phyloP scores from a whole-genome alignment of 1,140 invertebrate species.

The Zaprionus kolodkinae region DNA sequence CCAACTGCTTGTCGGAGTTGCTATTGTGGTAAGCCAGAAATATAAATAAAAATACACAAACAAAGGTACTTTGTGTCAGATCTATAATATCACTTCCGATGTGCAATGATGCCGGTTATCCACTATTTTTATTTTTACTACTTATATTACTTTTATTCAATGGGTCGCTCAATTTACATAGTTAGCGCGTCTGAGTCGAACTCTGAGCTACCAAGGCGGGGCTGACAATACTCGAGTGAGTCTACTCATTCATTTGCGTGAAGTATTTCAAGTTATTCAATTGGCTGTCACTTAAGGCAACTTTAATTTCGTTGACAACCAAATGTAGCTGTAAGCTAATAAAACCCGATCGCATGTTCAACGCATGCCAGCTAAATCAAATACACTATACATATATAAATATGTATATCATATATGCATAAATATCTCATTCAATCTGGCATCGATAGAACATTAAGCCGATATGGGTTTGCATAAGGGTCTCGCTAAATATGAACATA shows the following conservation, averaged over 20 bases:
- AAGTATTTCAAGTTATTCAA: constrained; percentile 55
- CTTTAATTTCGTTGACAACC: constrained; percentile 40
- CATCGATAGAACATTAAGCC: constrained; percentile 16
- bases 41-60: neutral
- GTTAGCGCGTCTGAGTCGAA: constrained; percentile 15
- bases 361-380: constrained; percentile 11
- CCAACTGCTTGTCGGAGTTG: constrained; percentile 65
- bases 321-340: constrained; percentile 31
- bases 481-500: constrained; percentile 1
- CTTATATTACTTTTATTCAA: constrained; percentile 33
- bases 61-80: neutral
- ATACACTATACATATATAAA: too few species aligned
- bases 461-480: constrained; percentile 14
- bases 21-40: constrained; percentile 65
- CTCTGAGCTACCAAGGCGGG: neutral
- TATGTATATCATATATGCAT: neutral
- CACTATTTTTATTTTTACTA: constrained; percentile 51
- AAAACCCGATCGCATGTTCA: constrained; percentile 18
- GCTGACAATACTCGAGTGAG: neutral
- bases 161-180: constrained; percentile 63
- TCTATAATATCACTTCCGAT: neutral
- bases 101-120: neutral
- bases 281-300: constrained; percentile 59
- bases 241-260: constrained; percentile 30
- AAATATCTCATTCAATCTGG: constrained; percentile 26